A percentile compares a stretch with the other conserved stretches of the same genome.
phyloP scores from a whole-genome alignment of 2,797 vertebrate genomes.

The Sitta carolinensis region DNA sequence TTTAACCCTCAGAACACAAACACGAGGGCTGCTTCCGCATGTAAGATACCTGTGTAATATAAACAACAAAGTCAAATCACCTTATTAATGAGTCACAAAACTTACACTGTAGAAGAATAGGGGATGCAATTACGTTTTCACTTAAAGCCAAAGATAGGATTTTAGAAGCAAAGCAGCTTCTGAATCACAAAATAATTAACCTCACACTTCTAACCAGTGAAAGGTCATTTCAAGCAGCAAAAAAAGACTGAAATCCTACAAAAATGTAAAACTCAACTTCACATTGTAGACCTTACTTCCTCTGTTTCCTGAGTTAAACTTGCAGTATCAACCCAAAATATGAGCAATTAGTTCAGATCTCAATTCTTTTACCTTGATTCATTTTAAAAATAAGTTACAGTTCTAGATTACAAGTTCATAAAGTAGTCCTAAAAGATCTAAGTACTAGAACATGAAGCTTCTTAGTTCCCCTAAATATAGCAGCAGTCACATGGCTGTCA shows the following conservation, averaged over 20 bases:
- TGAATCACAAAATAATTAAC: not conserved
- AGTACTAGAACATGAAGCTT: not conserved
- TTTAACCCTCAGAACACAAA: not conserved
- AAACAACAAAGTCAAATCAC: not conserved
- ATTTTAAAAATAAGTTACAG: not conserved
- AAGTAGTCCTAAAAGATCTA: conserved; percentile 5
- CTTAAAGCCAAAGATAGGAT: not conserved
- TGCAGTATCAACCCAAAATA: not conserved
- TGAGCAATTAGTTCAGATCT: not conserved
- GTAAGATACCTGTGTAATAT: not conserved
- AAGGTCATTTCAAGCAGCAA: not conserved
- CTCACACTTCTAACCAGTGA: not conserved
- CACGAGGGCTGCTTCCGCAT: not conserved
- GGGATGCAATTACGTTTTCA: not conserved
- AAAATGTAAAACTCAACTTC: not conserved
- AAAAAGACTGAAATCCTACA: not conserved
- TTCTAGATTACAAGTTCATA: not conserved
- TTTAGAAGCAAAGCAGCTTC: not conserved
- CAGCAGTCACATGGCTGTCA: not conserved
- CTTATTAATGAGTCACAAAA: not conserved
- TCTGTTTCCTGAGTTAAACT: not conserved
- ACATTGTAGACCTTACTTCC: not conserved
- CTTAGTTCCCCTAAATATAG: conserved; percentile 57
- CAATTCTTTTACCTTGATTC: not conserved
- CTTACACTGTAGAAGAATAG: not conserved